Conservation (phyloP, 2,888 invertebrate species). For the Alcis repandata region DNA sequence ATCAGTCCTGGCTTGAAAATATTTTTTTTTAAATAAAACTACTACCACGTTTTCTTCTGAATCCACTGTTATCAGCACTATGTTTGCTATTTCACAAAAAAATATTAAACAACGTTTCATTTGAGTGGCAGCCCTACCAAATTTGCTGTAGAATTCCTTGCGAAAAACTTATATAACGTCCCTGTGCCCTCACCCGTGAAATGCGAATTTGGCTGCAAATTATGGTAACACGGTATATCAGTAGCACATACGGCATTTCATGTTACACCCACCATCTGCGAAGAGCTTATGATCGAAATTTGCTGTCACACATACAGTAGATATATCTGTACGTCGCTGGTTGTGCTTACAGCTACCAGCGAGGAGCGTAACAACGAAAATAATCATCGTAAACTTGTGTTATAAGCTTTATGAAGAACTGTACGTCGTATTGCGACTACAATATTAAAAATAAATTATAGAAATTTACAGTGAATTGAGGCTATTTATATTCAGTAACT, state of each 20-base stretch:
- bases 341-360: not conserved
- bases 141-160: constrained; percentile 46
- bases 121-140: constrained; percentile 46
- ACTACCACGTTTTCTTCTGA: too few relatives aligned
- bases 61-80: too few relatives aligned
- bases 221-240: constrained; percentile 49
- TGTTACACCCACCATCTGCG: constrained; percentile 16
- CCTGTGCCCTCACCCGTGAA: constrained; percentile 47
- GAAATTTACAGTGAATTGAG: too few relatives aligned
- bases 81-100: too few relatives aligned
- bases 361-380: not conserved
- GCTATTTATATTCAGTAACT: too few relatives aligned
- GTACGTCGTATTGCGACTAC: too few relatives aligned
- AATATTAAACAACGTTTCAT: not conserved
- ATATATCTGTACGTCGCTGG: too few relatives aligned
- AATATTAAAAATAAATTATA: too few relatives aligned
- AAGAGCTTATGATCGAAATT: constrained; percentile 8
- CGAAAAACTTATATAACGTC: constrained; percentile 57
- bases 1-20: too few relatives aligned
- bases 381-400: not conserved
- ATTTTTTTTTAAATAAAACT: too few relatives aligned
- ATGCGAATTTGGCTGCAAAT: constrained; percentile 52
- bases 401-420: too few relatives aligned
- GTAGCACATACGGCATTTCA: constrained; percentile 31
- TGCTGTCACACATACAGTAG: not conserved